Evolutionary conservation across 2,888 invertebrate genomes (phyloP), one percentile per base, ranked within the genome.

Genomic region (Diarsia rubi): DNA sequence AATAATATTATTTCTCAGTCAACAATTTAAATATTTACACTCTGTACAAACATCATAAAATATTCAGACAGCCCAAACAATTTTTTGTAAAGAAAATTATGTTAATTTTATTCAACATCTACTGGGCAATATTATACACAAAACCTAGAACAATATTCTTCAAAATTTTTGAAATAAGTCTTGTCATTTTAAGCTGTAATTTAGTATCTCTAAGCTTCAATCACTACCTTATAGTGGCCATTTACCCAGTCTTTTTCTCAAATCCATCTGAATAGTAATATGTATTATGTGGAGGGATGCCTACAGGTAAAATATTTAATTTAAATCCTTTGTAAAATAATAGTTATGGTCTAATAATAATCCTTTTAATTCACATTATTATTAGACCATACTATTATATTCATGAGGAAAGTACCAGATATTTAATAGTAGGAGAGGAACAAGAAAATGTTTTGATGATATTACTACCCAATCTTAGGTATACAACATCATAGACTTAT

Each of bases 51-150:
- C 27, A 67, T n/a, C 24, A 45, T n/a, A 78, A 68, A 81, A 59
- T 59, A 64, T 64, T 57, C 47, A 24, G 24, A 79, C 19, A 62
- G 21, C 12, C 19, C 12, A 16, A 31, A 54, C 37, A 63, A 14
- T 24, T 9, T 11, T 54, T 60, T 42, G 24, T 11, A 24, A 27
- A 27, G 21, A 14, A 57, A 75, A 31, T 62, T 49, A 81, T 73
- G 64, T 21, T 31, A 65, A 83, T 59, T 69, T 57, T 79, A 63
- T 63, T 65, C 71, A 49, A 64, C 11, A 49, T 19, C 19, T n/a
- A 57, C 19, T 66, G 19, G 49, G 47, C 60, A 69, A 69, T 69
- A 62, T 44, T 63, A 52, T 60, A 65, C 11, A 60, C 42, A 63
- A 45, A 24, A 62, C 21, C 31, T 16, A 6, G 24, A 65, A 44